Evolutionary conservation across 2,888 invertebrate species (phyloP), one percentile per base, ranked within the genome.

Genomic region (Coelopa pilipes): DNA sequence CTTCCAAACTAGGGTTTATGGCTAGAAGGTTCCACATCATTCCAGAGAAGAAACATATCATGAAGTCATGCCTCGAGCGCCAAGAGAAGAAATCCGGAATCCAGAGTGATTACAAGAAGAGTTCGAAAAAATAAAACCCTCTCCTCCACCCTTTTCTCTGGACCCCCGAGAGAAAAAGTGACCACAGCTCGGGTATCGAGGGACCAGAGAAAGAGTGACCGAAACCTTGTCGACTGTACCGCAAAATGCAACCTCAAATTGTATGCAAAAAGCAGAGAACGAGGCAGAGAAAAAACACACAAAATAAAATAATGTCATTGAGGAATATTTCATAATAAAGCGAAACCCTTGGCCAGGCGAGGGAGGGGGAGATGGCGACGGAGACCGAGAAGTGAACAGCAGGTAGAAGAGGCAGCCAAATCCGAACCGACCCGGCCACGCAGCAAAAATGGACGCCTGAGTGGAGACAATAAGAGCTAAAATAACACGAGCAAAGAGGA

Each of bases 231-330:
- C 70, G 72, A 76, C 76, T 76, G 74, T 76, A 76, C 76, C 70
- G 47, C 49, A 62, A 65, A 65, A 55, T 49, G n/a, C 57, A 63
- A 63, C n/a, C 34, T 47, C 63, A 69, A 53, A 59, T 69, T 45
- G 70, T 70, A 67, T 72, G 75, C 72, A 73, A 59, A 66, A 70
- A 72, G 46, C 34, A 63, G 10, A 60, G 46, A 71, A 63, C 34
- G 34, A 34, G 7, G 49, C n/a, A 45, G 17, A 50, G 5, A 68
- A 60, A 75, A 53, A 47, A 60, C 59, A 50, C 50, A 70, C 68
- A 49, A 74, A 59, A 72, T 75, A 74, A 76, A 73, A 74, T 77
- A 77, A 66, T 77, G 76, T 74, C 74, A 75, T 76, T 77, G 72
- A 74, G 75, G 74, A 74, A 74, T 72, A 76, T 77, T 78, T 77